These are phyloP conservation scores for Eurystomus glaucurus DNA, from an alignment of 2,797 vertebrate species.

Conservation along the genomic window DNA sequence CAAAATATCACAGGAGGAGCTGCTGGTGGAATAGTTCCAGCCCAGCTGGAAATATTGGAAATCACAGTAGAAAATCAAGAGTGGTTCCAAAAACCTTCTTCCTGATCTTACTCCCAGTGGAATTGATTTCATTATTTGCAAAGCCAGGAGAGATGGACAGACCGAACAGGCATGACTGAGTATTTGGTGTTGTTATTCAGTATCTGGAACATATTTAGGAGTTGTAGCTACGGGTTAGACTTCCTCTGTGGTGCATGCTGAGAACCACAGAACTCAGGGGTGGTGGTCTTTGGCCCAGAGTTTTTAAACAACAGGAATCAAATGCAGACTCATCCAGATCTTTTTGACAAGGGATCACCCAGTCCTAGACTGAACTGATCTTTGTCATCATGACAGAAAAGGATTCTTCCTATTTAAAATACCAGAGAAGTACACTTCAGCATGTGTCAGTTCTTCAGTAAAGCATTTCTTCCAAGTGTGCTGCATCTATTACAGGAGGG, in stretches of 20 bases:
- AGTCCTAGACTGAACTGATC: neutral
- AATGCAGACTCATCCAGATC: neutral
- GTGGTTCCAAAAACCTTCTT: conserved; percentile 21
- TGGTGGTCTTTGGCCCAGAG: neutral
- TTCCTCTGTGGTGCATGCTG: neutral
- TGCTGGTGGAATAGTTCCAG: conserved; percentile 48
- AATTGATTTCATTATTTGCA: neutral
- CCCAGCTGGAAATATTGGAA: conserved; percentile 44
- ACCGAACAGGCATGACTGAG: neutral
- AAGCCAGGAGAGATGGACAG: neutral
- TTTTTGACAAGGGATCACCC: neutral
- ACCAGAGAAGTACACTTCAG: neutral
- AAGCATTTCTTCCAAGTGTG: neutral
- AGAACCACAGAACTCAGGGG: neutral
- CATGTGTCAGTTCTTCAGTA: neutral
- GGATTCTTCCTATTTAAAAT: neutral
- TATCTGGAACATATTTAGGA: neutral
- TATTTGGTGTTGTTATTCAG: neutral
- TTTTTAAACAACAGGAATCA: neutral
- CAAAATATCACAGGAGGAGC: conserved; percentile 8
- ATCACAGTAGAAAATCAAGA: conserved; percentile 23
- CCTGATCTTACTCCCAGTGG: conserved; percentile 15
- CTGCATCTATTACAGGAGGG: neutral
- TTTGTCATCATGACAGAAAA: neutral
- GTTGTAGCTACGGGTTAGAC: neutral